These are phyloP conservation scores for Ptiloglossa arizonensis DNA, from an alignment of 1,140 invertebrate genomes.

Conservation along the genomic window DNA sequence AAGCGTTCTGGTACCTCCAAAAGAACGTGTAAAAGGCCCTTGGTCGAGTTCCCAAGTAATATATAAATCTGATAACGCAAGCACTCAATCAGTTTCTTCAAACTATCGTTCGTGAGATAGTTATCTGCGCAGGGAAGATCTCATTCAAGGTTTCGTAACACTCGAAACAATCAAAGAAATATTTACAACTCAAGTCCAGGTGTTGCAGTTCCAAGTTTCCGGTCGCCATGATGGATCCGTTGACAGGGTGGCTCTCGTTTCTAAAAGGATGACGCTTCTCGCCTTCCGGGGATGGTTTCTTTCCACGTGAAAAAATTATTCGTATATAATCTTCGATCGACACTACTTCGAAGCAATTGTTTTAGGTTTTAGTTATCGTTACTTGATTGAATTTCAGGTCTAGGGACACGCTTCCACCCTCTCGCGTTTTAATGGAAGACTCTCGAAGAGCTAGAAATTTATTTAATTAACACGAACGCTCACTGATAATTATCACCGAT, in stretches of 20 bases:
- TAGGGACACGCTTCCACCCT: not conserved
- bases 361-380: not conserved
- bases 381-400: not conserved
- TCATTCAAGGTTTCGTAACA: not conserved
- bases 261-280: conserved; percentile 65
- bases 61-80: conserved; percentile 61
- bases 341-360: not conserved
- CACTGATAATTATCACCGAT: not conserved
- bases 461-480: not conserved
- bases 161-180: not conserved
- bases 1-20: conserved; percentile 42
- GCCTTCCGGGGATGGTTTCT: not conserved
- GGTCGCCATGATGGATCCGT: conserved; percentile 60
- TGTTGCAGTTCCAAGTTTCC: conserved; percentile 72
- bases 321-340: not conserved
- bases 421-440: not conserved
- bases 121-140: conserved; percentile 43
- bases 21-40: conserved; percentile 49
- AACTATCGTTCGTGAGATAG: conserved; percentile 34
- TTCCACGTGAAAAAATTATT: conserved; percentile 8
- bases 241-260: conserved; percentile 55
- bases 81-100: conserved; percentile 51
- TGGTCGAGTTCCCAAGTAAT: conserved; percentile 32
- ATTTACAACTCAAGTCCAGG: conserved; percentile 73
- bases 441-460: not conserved